phyloP scores from a whole-genome alignment of 2,797 vertebrate species.

The Chaetophractus vellerosus region DNA sequence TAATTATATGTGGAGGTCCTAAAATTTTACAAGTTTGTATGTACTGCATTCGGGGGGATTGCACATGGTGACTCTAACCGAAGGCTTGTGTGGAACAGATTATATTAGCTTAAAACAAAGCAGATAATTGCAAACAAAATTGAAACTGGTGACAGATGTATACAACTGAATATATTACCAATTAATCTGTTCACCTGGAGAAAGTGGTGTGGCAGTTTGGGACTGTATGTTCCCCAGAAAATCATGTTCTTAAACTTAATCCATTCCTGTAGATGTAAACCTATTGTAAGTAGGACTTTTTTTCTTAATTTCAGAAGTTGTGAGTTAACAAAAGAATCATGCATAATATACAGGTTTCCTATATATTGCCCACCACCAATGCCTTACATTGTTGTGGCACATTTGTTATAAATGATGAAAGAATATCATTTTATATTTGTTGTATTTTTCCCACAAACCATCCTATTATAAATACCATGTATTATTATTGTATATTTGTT shows the following conservation, averaged over 20 bases:
- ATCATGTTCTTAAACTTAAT: neutral
- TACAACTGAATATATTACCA: slow-evolving; percentile 25
- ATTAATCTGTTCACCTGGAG: slow-evolving; percentile 52
- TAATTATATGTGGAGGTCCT: neutral
- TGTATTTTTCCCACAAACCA: too few relatives aligned
- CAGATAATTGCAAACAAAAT: slow-evolving; percentile 19
- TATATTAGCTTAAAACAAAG: slow-evolving; percentile 23
- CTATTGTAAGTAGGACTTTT: too few relatives aligned
- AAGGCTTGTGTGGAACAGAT: neutral
- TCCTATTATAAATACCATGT: too few relatives aligned
- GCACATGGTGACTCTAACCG: neutral
- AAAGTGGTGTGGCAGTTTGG: slow-evolving; percentile 19
- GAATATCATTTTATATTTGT: too few relatives aligned
- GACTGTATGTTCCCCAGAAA: too few relatives aligned
- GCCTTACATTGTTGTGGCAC: too few relatives aligned
- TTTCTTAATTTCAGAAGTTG: too few relatives aligned
- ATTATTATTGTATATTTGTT: too few relatives aligned
- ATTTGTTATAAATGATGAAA: too few relatives aligned
- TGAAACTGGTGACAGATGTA: slow-evolving; percentile 5
- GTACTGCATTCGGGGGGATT: neutral
- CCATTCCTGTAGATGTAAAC: neutral
- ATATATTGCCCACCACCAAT: too few relatives aligned
- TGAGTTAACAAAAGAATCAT: too few relatives aligned
- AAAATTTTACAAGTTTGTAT: slow-evolving; percentile 31
- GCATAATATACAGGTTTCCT: too few relatives aligned